A percentile compares a stretch with the other conserved stretches of the same genome.
Conservation (phyloP, 2,113 vertebrate genomes). For the Nothocercus nigrocapillus region DNA sequence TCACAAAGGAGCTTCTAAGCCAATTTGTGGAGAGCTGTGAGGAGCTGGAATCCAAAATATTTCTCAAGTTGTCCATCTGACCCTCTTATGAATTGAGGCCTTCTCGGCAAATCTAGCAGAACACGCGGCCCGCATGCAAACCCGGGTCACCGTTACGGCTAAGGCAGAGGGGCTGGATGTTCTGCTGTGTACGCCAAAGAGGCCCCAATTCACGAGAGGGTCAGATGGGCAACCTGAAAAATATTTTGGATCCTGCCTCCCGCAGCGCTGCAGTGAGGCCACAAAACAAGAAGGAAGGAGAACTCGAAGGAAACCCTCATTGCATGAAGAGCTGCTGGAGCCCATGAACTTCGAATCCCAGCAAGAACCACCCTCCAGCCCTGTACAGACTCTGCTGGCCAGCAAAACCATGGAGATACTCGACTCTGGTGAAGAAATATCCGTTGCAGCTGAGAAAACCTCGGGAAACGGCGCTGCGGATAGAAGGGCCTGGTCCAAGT, state of each 20-base stretch:
- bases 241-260: too few relatives aligned
- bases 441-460: accelerated
- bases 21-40: neutral
- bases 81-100: neutral
- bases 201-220: too few relatives aligned
- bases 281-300: neutral
- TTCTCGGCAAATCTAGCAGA: neutral
- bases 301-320: neutral
- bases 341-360: neutral
- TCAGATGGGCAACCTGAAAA: too few relatives aligned
- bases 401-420: neutral
- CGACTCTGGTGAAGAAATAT: neutral
- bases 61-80: neutral
- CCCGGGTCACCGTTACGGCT: neutral
- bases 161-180: neutral
- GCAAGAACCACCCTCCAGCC: neutral
- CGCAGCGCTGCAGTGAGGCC: neutral
- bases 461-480: neutral
- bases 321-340: neutral
- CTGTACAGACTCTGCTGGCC: neutral
- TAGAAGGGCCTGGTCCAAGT: neutral
- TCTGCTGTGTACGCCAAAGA: too few relatives aligned
- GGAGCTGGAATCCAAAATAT: neutral
- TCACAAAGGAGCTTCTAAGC: neutral
- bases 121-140: neutral